These are phyloP conservation scores for Aspidiotus rigidus DNA, from an alignment of 2,888 invertebrate genomes.

Conservation along the genomic window DNA sequence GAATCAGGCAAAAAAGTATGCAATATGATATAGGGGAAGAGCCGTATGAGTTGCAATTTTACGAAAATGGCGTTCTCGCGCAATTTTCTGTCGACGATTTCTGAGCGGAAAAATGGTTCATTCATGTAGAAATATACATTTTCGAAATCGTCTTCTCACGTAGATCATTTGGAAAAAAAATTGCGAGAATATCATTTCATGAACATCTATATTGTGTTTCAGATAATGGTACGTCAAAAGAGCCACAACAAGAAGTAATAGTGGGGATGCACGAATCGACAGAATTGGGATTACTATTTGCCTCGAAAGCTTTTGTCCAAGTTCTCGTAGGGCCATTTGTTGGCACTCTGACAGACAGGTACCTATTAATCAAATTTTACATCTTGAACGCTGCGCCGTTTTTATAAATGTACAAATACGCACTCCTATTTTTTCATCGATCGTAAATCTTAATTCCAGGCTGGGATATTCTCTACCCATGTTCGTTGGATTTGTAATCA, in stretches of 20 bases:
- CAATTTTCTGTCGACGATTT: too few relatives aligned
- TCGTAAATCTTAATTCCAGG: conserved; percentile 48
- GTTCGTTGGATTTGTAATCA: conserved; percentile 96
- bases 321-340: conserved; percentile 94
- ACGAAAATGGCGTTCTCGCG: too few relatives aligned
- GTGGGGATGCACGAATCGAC: conserved; percentile 84
- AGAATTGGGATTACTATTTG: conserved; percentile 95
- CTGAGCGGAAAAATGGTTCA: too few relatives aligned
- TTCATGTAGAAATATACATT: too few relatives aligned
- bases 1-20: too few relatives aligned
- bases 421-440: conserved; percentile 17
- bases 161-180: too few relatives aligned
- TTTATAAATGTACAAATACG: not conserved
- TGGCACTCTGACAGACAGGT: conserved; percentile 96
- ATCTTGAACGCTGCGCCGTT: not conserved
- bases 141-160: too few relatives aligned
- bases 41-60: too few relatives aligned
- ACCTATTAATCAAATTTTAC: conserved; percentile 35
- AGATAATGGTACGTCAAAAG: conserved; percentile 38
- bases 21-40: too few relatives aligned
- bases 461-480: conserved; percentile 99
- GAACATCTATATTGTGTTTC: too few relatives aligned
- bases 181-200: too few relatives aligned
- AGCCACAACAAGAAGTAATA: conserved; percentile 36
- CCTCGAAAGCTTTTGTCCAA: conserved; percentile 96